Base-by-base conservation (phyloP, 2,888 invertebrate species). In the Patella depressa region DNA sequence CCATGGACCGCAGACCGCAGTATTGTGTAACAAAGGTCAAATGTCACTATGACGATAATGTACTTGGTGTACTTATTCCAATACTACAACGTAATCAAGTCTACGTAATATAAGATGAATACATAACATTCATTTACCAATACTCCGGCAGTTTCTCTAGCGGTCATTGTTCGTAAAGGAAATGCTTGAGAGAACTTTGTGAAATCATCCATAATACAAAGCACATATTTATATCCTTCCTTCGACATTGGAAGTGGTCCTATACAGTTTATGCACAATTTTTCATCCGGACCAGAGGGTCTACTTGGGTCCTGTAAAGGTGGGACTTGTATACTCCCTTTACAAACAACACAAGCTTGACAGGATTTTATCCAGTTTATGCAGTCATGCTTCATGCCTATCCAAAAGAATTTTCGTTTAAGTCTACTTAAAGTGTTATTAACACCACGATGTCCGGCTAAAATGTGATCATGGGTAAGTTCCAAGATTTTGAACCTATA, bases 191-290 rank as follows among this genome's bases (percentile, higher is more conserved):
- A 65, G n/a, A 57, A 57, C n/a, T 57, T 71, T 29, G 71, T n/a
- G 14, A 24, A 19, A 17, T 71, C 71, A 71, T 34, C 45, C 71
- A 71, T 71, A 5, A 71, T 19, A 11, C 71, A 71, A 14, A 71
- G n/a, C 14, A 11, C 71, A 24, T 71, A 71, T 34, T 0, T 7
- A 34, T 71, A 71, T 15, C 71, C 71, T 34, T 71, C 71, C 71
- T 71, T 24, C 9, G 71, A 24, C 19, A 15, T 24, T 15, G 71
- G 4, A 5, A 71, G 19, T n/a, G 71, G 71, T 15, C 71, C 29
- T n/a, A 24, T 71, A 71, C 71, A 71, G 71, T 71, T 3, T 11
- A 71, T 71, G 29, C 45, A 71, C 29, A 71, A 24, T 24, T 71
- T 71, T 24, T 71, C 71, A 19, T 71, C 29, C 11, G 29, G 71